Base-by-base conservation (phyloP, 2,888 invertebrate species). In the Zygogramma bicolorata region DNA sequence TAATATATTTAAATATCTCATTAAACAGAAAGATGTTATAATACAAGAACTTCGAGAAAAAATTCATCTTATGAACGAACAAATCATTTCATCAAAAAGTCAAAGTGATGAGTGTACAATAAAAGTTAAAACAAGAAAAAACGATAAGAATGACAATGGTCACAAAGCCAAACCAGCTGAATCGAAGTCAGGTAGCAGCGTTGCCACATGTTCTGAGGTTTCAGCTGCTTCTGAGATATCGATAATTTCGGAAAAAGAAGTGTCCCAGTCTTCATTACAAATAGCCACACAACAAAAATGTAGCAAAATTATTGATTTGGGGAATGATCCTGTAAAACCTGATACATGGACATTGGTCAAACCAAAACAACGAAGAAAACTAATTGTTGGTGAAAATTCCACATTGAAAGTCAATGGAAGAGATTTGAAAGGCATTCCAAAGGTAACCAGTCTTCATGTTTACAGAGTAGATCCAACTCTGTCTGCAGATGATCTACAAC, bases 1-100 rank as follows among this genome's bases (percentile, higher is more conserved):
- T 22, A 61, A 61, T 61, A 61, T 61, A n/a, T 61, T 61, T 25
- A 61, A 61, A 10, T 61, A 61, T 61, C 38, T 40, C 15, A 40
- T 61, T 1, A 40, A 61, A 61, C 61, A 61, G 15, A 61, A 61
- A 10, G 38, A 61, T 61, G n/a, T 3, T 40, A 40, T 40, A 3
- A 34, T 60, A 3, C 20, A 13, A 27, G 58, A 58, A 27, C 58
- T 58, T 60, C 60, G 60, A 1, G 34, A 34, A 15, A 60, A 60
- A 60, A 60, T 60, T 7, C 18, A 60, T 34, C 22, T 60, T 18
- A 60, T 34, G 60, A 15, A 18, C n/a, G 34, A 59, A 59, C 59
- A 59, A 59, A 59, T 58, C 25, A 4, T 25, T 58, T 27, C 25
- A 5, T 58, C 15, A 18, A 59, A 59, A 59, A 10, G 29, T 29